Evolutionary conservation across 35 echinoderm and acorn worm genomes (phyloP).

Genomic region (Holothuria glaberrima): DNA sequence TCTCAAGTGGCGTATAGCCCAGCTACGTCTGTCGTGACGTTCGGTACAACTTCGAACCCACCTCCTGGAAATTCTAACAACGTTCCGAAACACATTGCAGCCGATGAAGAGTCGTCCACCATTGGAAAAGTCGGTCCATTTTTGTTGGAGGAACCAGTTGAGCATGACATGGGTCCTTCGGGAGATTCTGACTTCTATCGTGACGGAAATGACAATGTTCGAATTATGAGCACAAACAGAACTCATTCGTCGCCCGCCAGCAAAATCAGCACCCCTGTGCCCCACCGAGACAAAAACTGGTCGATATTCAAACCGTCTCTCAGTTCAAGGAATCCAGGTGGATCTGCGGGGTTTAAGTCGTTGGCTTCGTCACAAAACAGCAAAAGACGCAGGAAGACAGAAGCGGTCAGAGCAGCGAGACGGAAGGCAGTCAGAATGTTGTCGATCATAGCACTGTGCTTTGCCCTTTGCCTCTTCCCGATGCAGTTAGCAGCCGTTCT

Average conservation of each 20-base stretch:
- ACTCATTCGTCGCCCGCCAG: not conserved
- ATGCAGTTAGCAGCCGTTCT: constrained; percentile 58
- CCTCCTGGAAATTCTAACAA: not conserved
- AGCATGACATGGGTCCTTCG: not conserved
- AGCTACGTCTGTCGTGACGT: constrained; percentile 14
- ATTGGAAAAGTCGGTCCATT: constrained; percentile 76
- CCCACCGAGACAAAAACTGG: constrained; percentile 30
- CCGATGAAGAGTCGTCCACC: constrained; percentile 21
- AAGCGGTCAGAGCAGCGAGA: constrained; percentile 71
- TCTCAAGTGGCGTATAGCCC: constrained; percentile 14
- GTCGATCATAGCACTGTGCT: constrained; percentile 72
- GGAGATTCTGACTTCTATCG: constrained; percentile 16
- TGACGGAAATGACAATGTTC: constrained; percentile 52
- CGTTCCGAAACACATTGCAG: not conserved
- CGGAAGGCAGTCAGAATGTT: constrained; percentile 86
- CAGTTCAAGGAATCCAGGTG: not conserved
- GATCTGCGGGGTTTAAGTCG: not conserved
- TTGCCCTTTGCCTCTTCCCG: constrained; percentile 88
- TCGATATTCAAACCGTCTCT: constrained; percentile 20
- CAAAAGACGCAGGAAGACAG: constrained; percentile 67
- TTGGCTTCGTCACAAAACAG: constrained; percentile 18
- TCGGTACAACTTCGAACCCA: not conserved
- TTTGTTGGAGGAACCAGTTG: constrained; percentile 66
- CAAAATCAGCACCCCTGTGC: not conserved
- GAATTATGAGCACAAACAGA: not conserved